Conservation (phyloP, 2,797 vertebrate genomes). For the Schizothorax lantsangensis region DNA sequence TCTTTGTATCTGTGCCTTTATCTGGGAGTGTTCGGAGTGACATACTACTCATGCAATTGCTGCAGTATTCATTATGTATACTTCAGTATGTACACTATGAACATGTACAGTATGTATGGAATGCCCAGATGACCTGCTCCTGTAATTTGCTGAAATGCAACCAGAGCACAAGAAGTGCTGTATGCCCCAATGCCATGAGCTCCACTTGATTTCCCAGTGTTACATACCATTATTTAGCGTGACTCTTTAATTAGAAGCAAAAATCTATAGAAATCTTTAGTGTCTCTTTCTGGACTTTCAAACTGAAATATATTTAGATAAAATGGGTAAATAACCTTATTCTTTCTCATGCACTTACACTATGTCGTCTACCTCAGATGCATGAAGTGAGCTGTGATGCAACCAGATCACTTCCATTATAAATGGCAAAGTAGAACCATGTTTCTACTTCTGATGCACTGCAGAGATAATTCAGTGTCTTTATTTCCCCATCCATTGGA, state of each 20-base stretch:
- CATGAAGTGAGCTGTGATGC: not conserved
- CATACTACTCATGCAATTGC: not conserved
- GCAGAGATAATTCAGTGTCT: not conserved
- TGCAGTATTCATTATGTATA: not conserved
- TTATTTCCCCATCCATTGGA: not conserved
- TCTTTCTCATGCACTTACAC: not conserved
- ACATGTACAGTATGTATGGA: not conserved
- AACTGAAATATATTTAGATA: not conserved
- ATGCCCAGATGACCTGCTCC: not conserved
- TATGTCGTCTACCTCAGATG: not conserved
- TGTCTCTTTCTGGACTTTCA: not conserved
- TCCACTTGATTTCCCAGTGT: not conserved
- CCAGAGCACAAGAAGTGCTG: not conserved
- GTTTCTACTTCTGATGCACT: not conserved
- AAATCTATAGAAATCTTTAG: not conserved
- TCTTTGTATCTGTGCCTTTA: slow-evolving; percentile 13
- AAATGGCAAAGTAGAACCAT: not conserved
- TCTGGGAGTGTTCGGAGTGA: not conserved
- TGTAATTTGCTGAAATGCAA: not conserved
- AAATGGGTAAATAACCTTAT: not conserved
- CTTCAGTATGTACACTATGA: not conserved
- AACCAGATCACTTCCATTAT: not conserved
- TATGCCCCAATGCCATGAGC: not conserved
- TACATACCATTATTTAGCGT: not conserved
- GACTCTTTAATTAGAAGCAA: not conserved